These are phyloP conservation scores for Xyrauchen texanus DNA, from an alignment of 2,113 vertebrate species.

Conservation along the genomic window DNA sequence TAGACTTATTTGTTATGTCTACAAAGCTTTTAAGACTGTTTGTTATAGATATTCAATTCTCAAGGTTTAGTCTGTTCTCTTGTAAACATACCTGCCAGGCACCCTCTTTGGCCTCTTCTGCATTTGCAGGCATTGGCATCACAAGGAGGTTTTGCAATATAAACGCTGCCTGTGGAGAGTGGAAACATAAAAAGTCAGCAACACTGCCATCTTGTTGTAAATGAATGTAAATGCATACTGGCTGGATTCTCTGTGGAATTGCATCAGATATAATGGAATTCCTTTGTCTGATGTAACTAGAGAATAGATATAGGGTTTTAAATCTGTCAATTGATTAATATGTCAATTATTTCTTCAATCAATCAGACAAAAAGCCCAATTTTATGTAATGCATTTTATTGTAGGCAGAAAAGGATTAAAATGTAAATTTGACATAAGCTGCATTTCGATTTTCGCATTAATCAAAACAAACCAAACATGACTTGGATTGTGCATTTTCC, in stretches of 20 bases:
- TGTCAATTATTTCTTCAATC: too few species aligned
- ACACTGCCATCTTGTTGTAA: constrained; percentile 80
- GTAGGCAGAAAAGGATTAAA: too few species aligned
- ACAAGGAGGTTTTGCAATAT: constrained; percentile 96
- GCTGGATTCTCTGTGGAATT: constrained; percentile 13
- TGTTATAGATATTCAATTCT: constrained; percentile 41
- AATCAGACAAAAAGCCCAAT: too few species aligned
- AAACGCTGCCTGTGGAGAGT: constrained; percentile 84
- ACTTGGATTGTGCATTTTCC: too few species aligned
- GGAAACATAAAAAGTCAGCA: constrained; percentile 64
- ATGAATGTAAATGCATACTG: constrained; percentile 61
- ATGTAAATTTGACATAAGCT: too few species aligned
- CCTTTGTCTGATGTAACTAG: not conserved
- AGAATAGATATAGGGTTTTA: too few species aligned
- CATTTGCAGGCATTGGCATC: constrained; percentile 84
- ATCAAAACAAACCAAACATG: too few species aligned
- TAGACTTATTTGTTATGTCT: constrained; percentile 32
- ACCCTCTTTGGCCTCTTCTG: constrained; percentile 79
- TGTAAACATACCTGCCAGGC: constrained; percentile 87
- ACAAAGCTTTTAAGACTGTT: constrained; percentile 16
- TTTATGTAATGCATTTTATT: too few species aligned
- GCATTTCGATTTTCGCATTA: too few species aligned
- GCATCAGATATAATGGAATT: not conserved
- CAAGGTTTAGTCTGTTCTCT: constrained; percentile 55
- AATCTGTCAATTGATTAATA: too few species aligned